Base-by-base conservation (phyloP, 1,140 invertebrate genomes). In the Aphis gossypii region DNA sequence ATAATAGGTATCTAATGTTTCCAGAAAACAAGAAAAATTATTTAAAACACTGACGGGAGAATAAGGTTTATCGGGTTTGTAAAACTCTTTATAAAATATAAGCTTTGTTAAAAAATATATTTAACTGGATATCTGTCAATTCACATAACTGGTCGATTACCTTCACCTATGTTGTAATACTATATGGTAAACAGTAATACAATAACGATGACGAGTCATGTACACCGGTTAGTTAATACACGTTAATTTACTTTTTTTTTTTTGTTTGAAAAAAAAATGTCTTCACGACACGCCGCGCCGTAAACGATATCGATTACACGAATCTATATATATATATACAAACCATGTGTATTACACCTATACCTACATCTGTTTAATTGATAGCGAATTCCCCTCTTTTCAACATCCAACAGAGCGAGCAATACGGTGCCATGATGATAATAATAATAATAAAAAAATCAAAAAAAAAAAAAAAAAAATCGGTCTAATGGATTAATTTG, bases 401-500 rank as follows among this genome's bases (percentile, higher is more conserved):
- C 23, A 18, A 23, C 41, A 14, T 14, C 38, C 7, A 4, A 2
- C 38, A 14, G 2, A 20, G 23, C 83, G 41, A 30, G 44, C 35
- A 84, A 86, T 30, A 86, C 83, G 38, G 23, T 86, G 6, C 14
- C 25, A 76, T 76, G 14, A n/a, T 18, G 5, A 20, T 76, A 68
- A n/a, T 68, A 76, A 76, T 76, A 68, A 68, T 14, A 84, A 82
- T 25, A 82, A 35, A 76, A 76, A 76, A 76, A 30, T 41, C 20
- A 23, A 38, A 41, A 23, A 41, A 20, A 38, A 38, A 21, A n/a
- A n/a, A 83, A 83, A 84, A 38, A 38, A 21, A 83, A 83, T 44
- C 41, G 41, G 41, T 30, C 46, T 48, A 88, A 88, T 48, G 44
- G 86, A 88, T 88, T 88, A 88, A 88, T 88, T 88, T 48, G 30